Evolutionary conservation across 37 sponge, comb jelly and placozoan genomes (phyloP), one percentile per base, ranked within the genome.

Genomic region (Hexactinellida sp.): DNA sequence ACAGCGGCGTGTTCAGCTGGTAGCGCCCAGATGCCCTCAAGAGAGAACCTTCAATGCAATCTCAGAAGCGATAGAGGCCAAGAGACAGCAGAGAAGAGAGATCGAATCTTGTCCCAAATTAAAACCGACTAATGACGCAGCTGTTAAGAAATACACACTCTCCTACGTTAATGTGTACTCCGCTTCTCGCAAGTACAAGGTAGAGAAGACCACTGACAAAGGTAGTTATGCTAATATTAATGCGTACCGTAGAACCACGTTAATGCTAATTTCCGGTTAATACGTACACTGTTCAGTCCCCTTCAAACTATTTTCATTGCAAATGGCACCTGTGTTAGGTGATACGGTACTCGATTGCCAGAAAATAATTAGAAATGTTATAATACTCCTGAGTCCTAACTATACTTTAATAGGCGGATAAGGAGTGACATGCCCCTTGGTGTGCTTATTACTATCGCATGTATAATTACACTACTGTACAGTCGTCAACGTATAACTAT

Each of bases 21-120:
- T 16, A 9, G 5, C 76, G 25, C 76, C 76, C 28, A 63, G 34
- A 28, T 63, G 3, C 13, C 13, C 76, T 3, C 76, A 63, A 25
- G 76, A 63, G 13, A 63, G 76, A 7, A 63, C 76, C 3, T 63
- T 63, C 76, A 63, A 63, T 63, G 21, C 76, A 63, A 63, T 63
- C 76, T 7, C 21, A 23, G 13, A 63, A 63, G 76, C 76, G 3
- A 63, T 63, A 5, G 28, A 63, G 34, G 13, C 21, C 34, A 63
- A 63, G 30, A 63, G 3, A 63, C 76, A 63, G 3, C 76, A n/a
- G 13, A 63, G 13, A 63, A 7, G 76, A 5, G 76, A 63, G 3
- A 3, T n/a, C 5, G 30, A 10, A 32, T 7, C 28, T 63, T 25
- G 30, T 63, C 76, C 13, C 5, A 63, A 63, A n/a, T 63, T 23